Evolutionary conservation across 2,888 invertebrate genomes (phyloP), one percentile per base, ranked within the genome.

Genomic region (Aquatica leii): DNA sequence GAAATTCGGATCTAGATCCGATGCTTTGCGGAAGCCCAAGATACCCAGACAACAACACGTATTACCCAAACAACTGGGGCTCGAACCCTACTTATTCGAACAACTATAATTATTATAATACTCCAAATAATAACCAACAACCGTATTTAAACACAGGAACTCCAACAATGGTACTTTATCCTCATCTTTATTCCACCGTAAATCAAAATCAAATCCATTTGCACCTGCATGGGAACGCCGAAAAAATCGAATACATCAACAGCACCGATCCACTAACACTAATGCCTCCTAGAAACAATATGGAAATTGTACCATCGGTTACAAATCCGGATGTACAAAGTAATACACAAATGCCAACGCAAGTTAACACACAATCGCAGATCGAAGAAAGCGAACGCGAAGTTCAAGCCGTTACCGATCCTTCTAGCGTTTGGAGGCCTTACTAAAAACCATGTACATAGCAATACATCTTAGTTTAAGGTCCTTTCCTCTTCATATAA

Each of bases 201-300:
- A 93, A 93, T 78, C 93, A 93, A 80, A 93, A 93, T 80, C 92
- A 93, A 84, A 93, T 93, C 65, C 93, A 94, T 77, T 85, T 93
- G 17, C 93, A 93, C 74, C 80, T 91, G 21, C 93, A 93, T 79
- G 87, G 88, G 52, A 73, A 72, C 50, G 83, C 86, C 14, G 89
- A 90, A 55, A 89, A 89, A 77, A 72, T 87, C 69, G 90, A 90
- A 70, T 89, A 89, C 75, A 89, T 87, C 69, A 81, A 88, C 65
- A 85, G 86, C 49, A 82, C 84, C 67, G 85, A 86, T 72, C 56
- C 59, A 1, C 18, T 57, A 52, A 60, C 62, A 37, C 62, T 73
- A 43, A 83, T 88, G 49, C 87, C 88, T 73, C 86, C 88, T 58
- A 87, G 87, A 46, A 58, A 34, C 1, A 34, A 48, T 31, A 83